Conservation (phyloP, 1,140 invertebrate species). For the Drosophila tristis region DNA sequence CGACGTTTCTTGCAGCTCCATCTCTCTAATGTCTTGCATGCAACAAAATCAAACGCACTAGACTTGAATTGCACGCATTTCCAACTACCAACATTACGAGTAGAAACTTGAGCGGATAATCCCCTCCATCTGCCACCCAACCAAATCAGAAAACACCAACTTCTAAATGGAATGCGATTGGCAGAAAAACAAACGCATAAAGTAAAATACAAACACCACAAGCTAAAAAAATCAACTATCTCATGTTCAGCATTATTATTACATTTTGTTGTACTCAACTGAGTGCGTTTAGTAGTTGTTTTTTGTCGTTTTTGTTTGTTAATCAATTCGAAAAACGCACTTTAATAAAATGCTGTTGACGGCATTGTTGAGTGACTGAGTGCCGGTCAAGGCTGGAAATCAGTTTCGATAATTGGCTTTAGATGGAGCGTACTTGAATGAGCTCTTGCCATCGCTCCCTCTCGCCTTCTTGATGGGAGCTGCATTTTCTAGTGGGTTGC, state of each 20-base stretch:
- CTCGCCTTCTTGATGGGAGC: too few species aligned
- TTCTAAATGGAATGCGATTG: conserved; percentile 46
- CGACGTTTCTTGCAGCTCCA: too few species aligned
- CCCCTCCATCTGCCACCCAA: not conserved
- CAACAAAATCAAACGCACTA: too few species aligned
- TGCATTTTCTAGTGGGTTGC: conserved; percentile 12
- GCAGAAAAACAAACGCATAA: conserved; percentile 22
- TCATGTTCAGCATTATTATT: conserved; percentile 20
- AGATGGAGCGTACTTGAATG: conserved; percentile 48
- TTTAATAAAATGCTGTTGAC: conserved; percentile 64
- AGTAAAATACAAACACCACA: conserved; percentile 42
- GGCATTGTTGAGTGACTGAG: conserved; percentile 42
- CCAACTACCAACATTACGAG: too few species aligned
- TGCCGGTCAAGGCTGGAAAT: conserved; percentile 62
- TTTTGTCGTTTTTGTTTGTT: conserved; percentile 30
- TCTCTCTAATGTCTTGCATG: too few species aligned
- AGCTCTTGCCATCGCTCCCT: conserved; percentile 11
- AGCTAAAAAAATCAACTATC: conserved; percentile 52
- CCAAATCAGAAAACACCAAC: not conserved
- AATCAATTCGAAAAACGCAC: conserved; percentile 67
- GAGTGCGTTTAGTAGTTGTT: conserved; percentile 19
- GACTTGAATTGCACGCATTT: too few species aligned
- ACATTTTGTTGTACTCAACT: not conserved
- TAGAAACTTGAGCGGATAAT: not conserved
- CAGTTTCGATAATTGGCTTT: conserved; percentile 56